Percentiles rank a stretch among this genome's conserved stretches.
These are phyloP conservation scores for Octodon degus DNA, from an alignment of 2,113 vertebrate genomes.

Conservation along the genomic window DNA sequence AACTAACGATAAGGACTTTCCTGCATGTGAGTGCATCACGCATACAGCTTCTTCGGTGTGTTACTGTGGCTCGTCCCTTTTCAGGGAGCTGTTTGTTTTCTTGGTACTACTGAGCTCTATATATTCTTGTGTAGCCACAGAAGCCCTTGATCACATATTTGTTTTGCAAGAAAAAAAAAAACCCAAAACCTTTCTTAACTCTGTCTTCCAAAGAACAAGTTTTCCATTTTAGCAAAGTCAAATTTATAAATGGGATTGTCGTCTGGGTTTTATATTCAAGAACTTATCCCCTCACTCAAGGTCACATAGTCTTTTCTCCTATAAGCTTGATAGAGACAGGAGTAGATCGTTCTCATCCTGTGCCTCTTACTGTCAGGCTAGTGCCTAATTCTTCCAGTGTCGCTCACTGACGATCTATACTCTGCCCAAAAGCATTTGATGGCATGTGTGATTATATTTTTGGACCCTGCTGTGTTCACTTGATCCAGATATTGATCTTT, in stretches of 20 bases:
- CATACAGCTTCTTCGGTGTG: not conserved
- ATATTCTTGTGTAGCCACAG: not conserved
- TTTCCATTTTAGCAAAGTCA: not conserved
- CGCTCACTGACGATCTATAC: not conserved
- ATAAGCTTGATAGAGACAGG: not conserved
- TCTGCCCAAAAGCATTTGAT: not conserved
- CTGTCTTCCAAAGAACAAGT: not conserved
- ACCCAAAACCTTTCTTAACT: not conserved
- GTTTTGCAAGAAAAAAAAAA: not conserved
- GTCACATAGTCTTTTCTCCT: not conserved
- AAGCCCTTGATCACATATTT: not conserved
- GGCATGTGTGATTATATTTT: not conserved
- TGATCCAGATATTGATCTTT: not conserved
- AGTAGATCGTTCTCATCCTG: not conserved
- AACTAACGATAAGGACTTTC: not conserved
- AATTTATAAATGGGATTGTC: not conserved
- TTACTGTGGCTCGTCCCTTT: not conserved
- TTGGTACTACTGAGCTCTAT: not conserved
- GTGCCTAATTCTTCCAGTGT: not conserved
- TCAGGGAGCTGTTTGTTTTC: not conserved
- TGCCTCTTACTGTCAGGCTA: not conserved
- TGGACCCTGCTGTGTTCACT: not conserved
- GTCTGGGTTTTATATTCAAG: constrained; percentile 17
- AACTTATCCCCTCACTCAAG: constrained; percentile 13
- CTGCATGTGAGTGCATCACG: not conserved